Conservation (phyloP, 2,888 invertebrate species). For the Parascotia fuliginaria region DNA sequence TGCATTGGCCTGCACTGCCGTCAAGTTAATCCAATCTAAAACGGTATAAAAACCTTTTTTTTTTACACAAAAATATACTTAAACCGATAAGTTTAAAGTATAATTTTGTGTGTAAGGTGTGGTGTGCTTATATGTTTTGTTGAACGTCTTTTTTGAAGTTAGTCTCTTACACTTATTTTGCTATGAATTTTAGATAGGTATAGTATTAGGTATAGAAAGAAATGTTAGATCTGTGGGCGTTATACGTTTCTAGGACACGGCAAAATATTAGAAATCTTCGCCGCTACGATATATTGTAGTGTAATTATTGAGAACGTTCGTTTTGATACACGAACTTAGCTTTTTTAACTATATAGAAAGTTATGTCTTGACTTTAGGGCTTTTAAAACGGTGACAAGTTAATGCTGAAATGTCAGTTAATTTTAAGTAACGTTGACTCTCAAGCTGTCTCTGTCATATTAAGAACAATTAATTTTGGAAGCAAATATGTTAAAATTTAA, state of each 20-base stretch:
- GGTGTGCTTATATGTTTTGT: slow-evolving; percentile 17
- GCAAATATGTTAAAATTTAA: too few relatives aligned
- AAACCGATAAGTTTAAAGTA: slow-evolving; percentile 11
- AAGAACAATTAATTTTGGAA: too few relatives aligned
- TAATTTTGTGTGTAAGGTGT: not conserved
- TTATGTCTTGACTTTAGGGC: too few relatives aligned
- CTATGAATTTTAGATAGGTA: slow-evolving; percentile 85
- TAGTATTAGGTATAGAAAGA: slow-evolving; percentile 82
- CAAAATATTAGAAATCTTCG: slow-evolving; percentile 79
- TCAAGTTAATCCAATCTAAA: slow-evolving; percentile 47
- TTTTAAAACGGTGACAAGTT: too few relatives aligned
- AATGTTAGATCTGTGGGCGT: slow-evolving; percentile 79
- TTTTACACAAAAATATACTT: slow-evolving; percentile 31
- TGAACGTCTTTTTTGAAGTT: slow-evolving; percentile 72
- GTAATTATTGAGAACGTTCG: slow-evolving; percentile 36
- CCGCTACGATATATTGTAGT: slow-evolving; percentile 53
- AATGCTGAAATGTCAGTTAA: too few relatives aligned
- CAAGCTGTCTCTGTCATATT: too few relatives aligned
- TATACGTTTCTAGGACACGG: slow-evolving; percentile 80
- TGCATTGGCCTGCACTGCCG: slow-evolving; percentile 84
- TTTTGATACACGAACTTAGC: too few relatives aligned
- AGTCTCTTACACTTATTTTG: slow-evolving; percentile 82
- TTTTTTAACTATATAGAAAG: too few relatives aligned
- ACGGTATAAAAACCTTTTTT: slow-evolving; percentile 45
- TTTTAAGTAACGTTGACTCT: too few relatives aligned